A percentile compares a stretch with the other conserved stretches of the same genome.
These are phyloP conservation scores for Haliclona indistincta DNA, from an alignment of 37 sponge, comb jelly and placozoan genomes.

Conservation along the genomic window DNA sequence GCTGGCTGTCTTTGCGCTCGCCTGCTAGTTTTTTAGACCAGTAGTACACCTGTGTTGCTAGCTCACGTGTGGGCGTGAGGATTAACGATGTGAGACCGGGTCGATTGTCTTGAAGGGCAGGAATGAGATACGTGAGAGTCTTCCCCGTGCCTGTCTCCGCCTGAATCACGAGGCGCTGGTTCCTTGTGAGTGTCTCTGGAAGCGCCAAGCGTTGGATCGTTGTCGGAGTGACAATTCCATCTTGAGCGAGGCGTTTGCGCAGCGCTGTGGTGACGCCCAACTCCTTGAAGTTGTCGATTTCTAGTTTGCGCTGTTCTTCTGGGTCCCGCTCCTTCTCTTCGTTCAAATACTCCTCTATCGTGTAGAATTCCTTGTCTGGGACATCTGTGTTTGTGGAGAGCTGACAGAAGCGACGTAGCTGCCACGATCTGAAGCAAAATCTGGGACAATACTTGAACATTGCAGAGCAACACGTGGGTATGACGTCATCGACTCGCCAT, in stretches of 20 bases:
- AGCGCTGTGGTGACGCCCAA: slow-evolving; percentile 39
- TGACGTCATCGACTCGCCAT: too few species aligned
- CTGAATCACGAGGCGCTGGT: slow-evolving; percentile 33
- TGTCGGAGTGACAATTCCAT: slow-evolving; percentile 43
- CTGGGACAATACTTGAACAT: too few species aligned
- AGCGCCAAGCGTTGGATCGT: slow-evolving; percentile 37
- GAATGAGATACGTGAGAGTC: slow-evolving; percentile 59
- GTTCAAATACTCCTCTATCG: too few species aligned
- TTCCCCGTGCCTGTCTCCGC: slow-evolving; percentile 75
- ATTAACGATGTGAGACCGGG: slow-evolving; percentile 46
- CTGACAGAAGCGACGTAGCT: too few species aligned
- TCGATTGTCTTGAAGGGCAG: slow-evolving; percentile 51
- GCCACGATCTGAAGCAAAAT: too few species aligned
- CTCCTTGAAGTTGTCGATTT: slow-evolving; percentile 12
- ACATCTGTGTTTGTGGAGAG: too few species aligned
- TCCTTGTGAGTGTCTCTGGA: slow-evolving; percentile 29
- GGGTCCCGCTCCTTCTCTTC: too few species aligned
- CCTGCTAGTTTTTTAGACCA: slow-evolving; percentile 16
- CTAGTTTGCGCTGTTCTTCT: too few species aligned
- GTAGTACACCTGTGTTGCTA: slow-evolving; percentile 47
- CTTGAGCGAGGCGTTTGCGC: slow-evolving; percentile 6
- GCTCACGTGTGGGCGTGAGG: slow-evolving; percentile 57
- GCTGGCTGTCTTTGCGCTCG: slow-evolving; percentile 6
- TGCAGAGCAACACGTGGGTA: too few species aligned
- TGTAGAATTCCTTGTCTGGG: too few species aligned